Conservation (phyloP, 1,140 invertebrate species). For the Caligus rogercresseyi region DNA sequence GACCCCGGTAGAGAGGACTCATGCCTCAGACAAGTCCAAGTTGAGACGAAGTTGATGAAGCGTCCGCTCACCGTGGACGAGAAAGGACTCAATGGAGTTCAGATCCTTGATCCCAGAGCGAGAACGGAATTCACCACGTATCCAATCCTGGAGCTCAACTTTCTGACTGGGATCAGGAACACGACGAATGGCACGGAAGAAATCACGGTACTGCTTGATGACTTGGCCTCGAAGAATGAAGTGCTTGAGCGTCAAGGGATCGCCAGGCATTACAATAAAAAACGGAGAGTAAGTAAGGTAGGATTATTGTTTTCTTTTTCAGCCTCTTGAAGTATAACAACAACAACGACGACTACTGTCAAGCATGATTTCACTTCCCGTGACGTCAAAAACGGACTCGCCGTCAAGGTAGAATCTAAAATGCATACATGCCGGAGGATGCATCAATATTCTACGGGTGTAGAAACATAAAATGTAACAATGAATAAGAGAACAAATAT, state of each 20-base stretch:
- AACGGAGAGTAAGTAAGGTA: too few species aligned
- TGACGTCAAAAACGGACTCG: too few species aligned
- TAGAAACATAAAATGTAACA: too few species aligned
- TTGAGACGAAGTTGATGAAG: neutral
- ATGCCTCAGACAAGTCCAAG: constrained; percentile 2
- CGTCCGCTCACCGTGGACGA: neutral
- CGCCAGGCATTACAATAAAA: neutral
- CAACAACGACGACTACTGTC: too few species aligned
- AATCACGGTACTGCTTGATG: constrained; percentile 49
- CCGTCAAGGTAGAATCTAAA: too few species aligned
- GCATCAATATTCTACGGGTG: too few species aligned
- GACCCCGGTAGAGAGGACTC: constrained; percentile 25
- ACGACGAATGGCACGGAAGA: constrained; percentile 43
- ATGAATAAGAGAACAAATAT: too few species aligned
- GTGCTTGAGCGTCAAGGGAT: constrained; percentile 29
- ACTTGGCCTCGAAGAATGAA: constrained; percentile 55
- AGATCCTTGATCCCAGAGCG: neutral
- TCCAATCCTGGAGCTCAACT: constrained; percentile 46
- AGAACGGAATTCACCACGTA: constrained; percentile 43
- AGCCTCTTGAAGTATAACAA: too few species aligned
- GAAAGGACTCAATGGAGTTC: neutral
- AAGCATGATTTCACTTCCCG: too few species aligned
- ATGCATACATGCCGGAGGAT: too few species aligned
- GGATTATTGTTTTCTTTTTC: too few species aligned
- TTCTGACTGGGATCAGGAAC: constrained; percentile 43